phyloP scores from a whole-genome alignment of 2,888 invertebrate genomes.

The Oxycera nigricornis region DNA sequence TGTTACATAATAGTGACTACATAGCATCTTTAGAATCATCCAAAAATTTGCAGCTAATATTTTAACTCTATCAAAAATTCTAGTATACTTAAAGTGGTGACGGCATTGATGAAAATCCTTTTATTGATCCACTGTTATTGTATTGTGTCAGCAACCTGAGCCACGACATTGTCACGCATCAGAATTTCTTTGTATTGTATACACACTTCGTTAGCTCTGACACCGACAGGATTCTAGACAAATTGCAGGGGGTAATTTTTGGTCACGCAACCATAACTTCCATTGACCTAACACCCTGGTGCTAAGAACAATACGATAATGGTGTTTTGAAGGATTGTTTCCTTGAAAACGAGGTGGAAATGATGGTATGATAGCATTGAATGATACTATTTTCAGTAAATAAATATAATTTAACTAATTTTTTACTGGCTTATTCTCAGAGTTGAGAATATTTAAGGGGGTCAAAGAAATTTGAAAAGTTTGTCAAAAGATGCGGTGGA shows the following conservation, averaged over 20 bases:
- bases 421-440: background rate
- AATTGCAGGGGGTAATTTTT: background rate
- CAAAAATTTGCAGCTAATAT: no score
- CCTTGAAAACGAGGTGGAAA: conserved; percentile 37
- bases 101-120: no score
- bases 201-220: conserved; percentile 21
- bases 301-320: conserved; percentile 38
- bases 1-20: no score
- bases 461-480: no score
- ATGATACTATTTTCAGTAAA: background rate
- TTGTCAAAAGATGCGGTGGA: no score
- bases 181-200: background rate
- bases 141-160: background rate
- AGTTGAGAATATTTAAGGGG: background rate
- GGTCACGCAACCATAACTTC: conserved; percentile 19
- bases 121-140: no score
- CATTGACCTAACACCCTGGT: conserved; percentile 27
- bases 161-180: conserved; percentile 4
- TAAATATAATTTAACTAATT: background rate
- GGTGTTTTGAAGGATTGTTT: conserved; percentile 44
- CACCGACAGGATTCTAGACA: conserved; percentile 9
- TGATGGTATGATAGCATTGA: conserved; percentile 22
- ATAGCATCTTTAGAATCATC: no score
- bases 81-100: no score
- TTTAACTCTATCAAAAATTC: no score